phyloP scores from a whole-genome alignment of 2,797 vertebrate species.

The Myripristis murdjan region DNA sequence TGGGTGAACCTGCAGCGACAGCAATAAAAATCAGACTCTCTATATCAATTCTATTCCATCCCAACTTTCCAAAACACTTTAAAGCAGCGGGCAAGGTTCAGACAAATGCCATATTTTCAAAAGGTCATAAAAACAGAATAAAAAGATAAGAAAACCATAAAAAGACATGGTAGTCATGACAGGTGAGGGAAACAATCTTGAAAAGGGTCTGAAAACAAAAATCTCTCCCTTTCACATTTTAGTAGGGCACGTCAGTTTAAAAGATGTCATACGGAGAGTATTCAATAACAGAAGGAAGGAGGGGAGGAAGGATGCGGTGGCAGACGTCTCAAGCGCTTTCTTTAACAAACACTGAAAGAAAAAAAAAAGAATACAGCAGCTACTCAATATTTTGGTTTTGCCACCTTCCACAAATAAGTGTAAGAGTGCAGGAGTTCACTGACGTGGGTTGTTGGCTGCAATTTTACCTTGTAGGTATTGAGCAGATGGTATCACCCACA shows the following conservation, averaged over 20 bases:
- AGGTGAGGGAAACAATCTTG: neutral
- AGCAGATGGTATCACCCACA: too few relatives aligned
- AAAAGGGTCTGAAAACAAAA: neutral
- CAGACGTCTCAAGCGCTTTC: neutral
- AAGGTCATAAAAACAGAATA: slow-evolving; percentile 13
- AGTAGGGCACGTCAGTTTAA: neutral
- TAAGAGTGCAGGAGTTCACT: neutral
- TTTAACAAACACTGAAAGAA: neutral
- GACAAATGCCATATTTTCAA: slow-evolving; percentile 1
- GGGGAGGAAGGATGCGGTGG: neutral
- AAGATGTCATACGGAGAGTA: neutral
- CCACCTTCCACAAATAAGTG: neutral
- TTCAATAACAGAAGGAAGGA: neutral
- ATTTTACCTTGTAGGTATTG: neutral
- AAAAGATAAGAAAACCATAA: slow-evolving; percentile 2
- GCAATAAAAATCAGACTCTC: slow-evolving; percentile 44
- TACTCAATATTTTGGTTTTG: neutral
- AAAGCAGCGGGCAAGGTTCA: neutral
- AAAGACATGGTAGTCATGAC: neutral
- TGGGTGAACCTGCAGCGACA: slow-evolving; percentile 37
- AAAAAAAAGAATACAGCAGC: neutral
- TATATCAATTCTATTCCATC: neutral
- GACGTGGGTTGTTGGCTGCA: neutral
- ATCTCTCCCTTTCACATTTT: neutral
- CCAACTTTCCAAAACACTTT: slow-evolving; percentile 32